These are phyloP conservation scores for Petrocephalus zakoni DNA, from an alignment of 2,113 vertebrate genomes.

Conservation along the genomic window DNA sequence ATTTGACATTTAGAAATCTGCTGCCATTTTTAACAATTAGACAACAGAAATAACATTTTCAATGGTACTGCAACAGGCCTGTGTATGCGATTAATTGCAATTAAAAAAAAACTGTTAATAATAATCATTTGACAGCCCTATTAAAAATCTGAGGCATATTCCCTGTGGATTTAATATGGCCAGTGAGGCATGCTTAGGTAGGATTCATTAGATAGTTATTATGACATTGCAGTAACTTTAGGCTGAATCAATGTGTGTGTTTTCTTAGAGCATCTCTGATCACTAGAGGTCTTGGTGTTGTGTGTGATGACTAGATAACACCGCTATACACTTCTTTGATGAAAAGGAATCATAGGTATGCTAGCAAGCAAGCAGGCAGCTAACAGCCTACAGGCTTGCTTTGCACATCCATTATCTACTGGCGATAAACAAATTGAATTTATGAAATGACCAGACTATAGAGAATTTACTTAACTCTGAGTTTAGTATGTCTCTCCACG, in stretches of 20 bases:
- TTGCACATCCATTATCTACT: not conserved
- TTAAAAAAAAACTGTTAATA: not conserved
- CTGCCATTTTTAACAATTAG: not conserved
- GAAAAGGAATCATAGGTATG: not conserved
- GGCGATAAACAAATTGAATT: not conserved
- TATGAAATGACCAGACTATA: not conserved
- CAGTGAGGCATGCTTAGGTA: not conserved
- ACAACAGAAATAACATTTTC: not conserved
- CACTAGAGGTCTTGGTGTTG: not conserved
- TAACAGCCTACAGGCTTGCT: not conserved
- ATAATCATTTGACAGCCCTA: not conserved
- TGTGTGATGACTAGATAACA: not conserved
- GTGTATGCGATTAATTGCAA: not conserved
- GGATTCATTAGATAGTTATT: not conserved
- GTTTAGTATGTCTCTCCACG: not conserved
- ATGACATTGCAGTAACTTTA: not conserved
- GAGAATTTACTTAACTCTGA: not conserved
- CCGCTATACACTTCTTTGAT: not conserved
- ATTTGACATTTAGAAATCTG: constrained; percentile 1
- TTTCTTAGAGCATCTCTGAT: not conserved
- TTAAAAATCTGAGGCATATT: not conserved
- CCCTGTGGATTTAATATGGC: not conserved
- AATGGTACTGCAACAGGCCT: not conserved
- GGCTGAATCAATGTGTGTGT: not conserved
- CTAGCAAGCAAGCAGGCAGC: not conserved